Conservation (phyloP, 1,140 invertebrate species). For the Caenorhabditis tropicalis region DNA sequence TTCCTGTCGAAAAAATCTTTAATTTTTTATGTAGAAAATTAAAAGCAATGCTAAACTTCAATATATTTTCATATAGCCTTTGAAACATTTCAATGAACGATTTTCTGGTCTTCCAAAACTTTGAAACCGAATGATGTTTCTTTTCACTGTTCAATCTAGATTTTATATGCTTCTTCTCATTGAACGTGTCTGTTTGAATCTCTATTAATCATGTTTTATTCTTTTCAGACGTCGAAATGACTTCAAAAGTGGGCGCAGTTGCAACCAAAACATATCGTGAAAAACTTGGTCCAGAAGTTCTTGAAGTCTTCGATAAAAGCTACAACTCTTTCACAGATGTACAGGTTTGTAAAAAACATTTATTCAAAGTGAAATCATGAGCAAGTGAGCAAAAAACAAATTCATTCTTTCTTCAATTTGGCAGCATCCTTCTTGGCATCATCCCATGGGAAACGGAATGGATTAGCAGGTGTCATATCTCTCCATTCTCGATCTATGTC, state of each 20-base stretch:
- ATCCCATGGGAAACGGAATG: conserved; percentile 32
- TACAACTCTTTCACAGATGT: conserved; percentile 34
- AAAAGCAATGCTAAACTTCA: too few relatives aligned
- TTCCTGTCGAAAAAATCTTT: too few relatives aligned
- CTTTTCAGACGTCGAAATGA: neutral
- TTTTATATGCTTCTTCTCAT: neutral
- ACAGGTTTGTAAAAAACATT: neutral
- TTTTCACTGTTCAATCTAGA: too few relatives aligned
- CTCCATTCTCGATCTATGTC: conserved; percentile 40
- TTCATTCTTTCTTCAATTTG: conserved; percentile 13
- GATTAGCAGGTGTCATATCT: neutral
- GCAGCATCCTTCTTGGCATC: neutral
- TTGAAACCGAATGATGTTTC: too few relatives aligned
- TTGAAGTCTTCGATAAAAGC: conserved; percentile 20
- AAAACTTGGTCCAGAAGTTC: conserved; percentile 11
- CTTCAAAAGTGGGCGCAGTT: conserved; percentile 19
- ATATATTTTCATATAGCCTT: too few relatives aligned
- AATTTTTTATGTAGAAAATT: too few relatives aligned
- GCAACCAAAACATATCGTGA: neutral
- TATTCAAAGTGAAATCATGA: neutral
- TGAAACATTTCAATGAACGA: too few relatives aligned
- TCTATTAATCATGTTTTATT: neutral
- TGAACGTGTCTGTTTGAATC: neutral
- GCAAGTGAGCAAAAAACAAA: neutral
- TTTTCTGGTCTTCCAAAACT: too few relatives aligned